Evolutionary conservation across 2,888 invertebrate species (phyloP).

Genomic region (Cactoblastis cactorum): DNA sequence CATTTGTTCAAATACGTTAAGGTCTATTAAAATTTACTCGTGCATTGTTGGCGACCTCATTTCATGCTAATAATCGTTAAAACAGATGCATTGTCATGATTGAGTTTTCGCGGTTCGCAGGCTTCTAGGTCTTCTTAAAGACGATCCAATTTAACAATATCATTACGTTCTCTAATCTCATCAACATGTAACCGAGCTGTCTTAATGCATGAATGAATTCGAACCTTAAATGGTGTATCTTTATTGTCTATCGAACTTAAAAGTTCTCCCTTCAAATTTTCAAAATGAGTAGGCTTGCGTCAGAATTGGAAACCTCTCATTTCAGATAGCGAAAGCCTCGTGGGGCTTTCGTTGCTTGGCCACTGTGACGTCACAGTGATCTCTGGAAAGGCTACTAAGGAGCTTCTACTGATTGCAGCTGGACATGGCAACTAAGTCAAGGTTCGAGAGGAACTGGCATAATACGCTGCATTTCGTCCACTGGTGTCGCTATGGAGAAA

Average conservation of each 20-base stretch:
- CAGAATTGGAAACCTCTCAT: slow-evolving; percentile 77
- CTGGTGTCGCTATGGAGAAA: slow-evolving; percentile 86
- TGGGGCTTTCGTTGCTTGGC: slow-evolving; percentile 69
- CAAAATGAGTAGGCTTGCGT: slow-evolving; percentile 60
- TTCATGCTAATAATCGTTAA: slow-evolving; percentile 34
- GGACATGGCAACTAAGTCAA: slow-evolving; percentile 77
- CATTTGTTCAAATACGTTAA: background rate
- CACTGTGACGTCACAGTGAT: slow-evolving; percentile 53
- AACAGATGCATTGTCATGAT: slow-evolving; percentile 19
- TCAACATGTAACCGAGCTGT: slow-evolving; percentile 4
- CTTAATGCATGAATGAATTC: slow-evolving; percentile 44
- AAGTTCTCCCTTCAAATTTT: slow-evolving; percentile 37
- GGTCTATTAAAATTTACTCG: background rate
- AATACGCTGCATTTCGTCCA: slow-evolving; percentile 84
- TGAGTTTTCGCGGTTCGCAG: slow-evolving; percentile 9
- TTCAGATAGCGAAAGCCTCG: slow-evolving; percentile 75
- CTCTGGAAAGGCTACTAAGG: slow-evolving; percentile 70
- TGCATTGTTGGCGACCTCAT: slow-evolving; percentile 27
- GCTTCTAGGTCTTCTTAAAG: slow-evolving; percentile 14
- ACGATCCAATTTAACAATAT: slow-evolving; percentile 9
- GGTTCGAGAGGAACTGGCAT: slow-evolving; percentile 82
- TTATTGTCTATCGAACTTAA: slow-evolving; percentile 39
- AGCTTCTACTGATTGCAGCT: slow-evolving; percentile 79
- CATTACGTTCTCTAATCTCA: slow-evolving; percentile 7
- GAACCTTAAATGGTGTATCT: slow-evolving; percentile 45